Conservation (phyloP, 2,797 vertebrate genomes). For the Kryptolebias ocellatus region DNA sequence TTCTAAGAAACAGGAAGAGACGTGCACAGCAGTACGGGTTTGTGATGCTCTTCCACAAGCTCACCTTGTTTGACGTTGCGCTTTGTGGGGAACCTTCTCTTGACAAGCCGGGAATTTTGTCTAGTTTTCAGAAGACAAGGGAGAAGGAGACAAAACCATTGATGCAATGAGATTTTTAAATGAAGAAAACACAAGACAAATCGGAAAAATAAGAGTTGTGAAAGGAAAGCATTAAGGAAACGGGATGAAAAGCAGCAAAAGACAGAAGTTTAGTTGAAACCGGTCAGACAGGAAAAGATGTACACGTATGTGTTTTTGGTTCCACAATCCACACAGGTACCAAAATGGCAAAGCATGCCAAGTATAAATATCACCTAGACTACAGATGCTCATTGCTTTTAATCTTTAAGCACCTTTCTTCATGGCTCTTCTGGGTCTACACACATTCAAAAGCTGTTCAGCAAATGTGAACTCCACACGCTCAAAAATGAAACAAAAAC, state of each 20-base stretch:
- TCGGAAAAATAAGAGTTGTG: slow-evolving; percentile 2
- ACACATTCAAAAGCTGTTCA: not conserved
- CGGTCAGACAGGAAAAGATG: slow-evolving; percentile 15
- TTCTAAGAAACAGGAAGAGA: too few species aligned
- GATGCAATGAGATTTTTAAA: not conserved
- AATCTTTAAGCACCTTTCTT: not conserved
- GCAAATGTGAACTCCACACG: slow-evolving; percentile 29
- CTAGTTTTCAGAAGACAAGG: slow-evolving; percentile 62
- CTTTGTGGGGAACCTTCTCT: slow-evolving; percentile 93
- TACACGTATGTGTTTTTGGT: not conserved
- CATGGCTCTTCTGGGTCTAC: not conserved
- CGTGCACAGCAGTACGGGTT: too few species aligned
- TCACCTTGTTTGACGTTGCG: slow-evolving; percentile 88
- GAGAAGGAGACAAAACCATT: not conserved
- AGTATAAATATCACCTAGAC: slow-evolving; percentile 2
- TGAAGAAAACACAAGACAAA: not conserved
- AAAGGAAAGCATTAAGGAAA: slow-evolving; percentile 2
- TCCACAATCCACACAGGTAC: slow-evolving; percentile 38
- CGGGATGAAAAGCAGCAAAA: slow-evolving; percentile 2
- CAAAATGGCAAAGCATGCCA: not conserved
- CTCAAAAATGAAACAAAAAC: slow-evolving; percentile 38
- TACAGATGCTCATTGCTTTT: slow-evolving; percentile 5
- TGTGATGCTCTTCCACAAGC: not conserved
- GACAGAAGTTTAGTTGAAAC: slow-evolving; percentile 7
- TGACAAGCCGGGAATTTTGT: slow-evolving; percentile 87